phyloP scores from a whole-genome alignment of 2,797 vertebrate species.

The Argyrosomus regius region DNA sequence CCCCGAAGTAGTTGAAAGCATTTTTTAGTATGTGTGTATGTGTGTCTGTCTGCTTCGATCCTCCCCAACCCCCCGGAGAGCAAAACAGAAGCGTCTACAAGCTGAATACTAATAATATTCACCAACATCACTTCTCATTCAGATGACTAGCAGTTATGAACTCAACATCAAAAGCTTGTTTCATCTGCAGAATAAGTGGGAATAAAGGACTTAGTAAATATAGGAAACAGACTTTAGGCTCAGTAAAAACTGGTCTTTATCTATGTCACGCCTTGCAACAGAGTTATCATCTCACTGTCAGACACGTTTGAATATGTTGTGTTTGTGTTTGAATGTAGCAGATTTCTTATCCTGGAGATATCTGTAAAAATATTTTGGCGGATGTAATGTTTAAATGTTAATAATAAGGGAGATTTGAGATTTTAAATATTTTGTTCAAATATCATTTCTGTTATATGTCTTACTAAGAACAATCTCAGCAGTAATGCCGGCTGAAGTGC shows the following conservation, averaged over 20 bases:
- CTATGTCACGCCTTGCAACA: background rate
- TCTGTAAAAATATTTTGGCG: background rate
- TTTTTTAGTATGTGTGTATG: slow-evolving; percentile 38
- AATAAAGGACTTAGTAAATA: slow-evolving; percentile 72
- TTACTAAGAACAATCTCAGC: background rate
- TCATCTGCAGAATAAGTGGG: slow-evolving; percentile 65
- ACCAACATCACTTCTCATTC: slow-evolving; percentile 63
- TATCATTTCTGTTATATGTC: background rate
- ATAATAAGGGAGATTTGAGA: background rate
- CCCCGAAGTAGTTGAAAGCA: slow-evolving; percentile 30
- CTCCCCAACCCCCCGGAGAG: slow-evolving; percentile 54
- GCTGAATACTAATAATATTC: slow-evolving; percentile 77
- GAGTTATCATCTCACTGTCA: slow-evolving; percentile 9
- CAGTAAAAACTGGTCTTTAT: slow-evolving; percentile 37
- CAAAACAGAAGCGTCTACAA: slow-evolving; percentile 55
- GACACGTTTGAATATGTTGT: background rate
- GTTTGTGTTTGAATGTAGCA: slow-evolving; percentile 4
- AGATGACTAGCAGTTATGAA: slow-evolving; percentile 73
- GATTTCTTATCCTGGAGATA: background rate
- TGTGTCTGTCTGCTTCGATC: slow-evolving; percentile 51
- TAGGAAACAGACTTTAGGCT: slow-evolving; percentile 53
- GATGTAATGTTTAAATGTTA: background rate
- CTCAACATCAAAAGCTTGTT: slow-evolving; percentile 73
- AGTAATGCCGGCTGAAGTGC: background rate
- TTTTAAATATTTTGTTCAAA: slow-evolving; percentile 3